Evolutionary conservation across 2,888 invertebrate genomes (phyloP), one percentile per base, ranked within the genome.

Genomic region (Abscondita cerata): DNA sequence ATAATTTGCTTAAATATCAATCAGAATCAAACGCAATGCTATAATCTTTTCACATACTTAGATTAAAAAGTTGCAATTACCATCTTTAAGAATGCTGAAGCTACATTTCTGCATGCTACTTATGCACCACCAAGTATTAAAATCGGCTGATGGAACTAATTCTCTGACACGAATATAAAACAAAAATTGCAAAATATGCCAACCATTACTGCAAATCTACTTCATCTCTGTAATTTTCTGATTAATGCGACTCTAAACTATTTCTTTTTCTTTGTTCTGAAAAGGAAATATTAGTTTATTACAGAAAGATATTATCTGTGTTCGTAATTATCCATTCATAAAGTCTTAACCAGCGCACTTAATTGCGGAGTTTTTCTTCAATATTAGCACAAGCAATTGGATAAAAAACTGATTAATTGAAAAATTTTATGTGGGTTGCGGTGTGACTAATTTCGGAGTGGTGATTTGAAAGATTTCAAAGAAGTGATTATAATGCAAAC

Each of bases 41-140:
- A 44, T 44, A 44, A 44, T 44, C 44, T 16, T 19, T 44, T 19
- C 44, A 16, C 19, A 44, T 44, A 44, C 44, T 44, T 44, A 44
- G n/a, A 18, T 18, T 44, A 18, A 44, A 44, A 44, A 44, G 18
- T 44, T n/a, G 19, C 20, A 44, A 44, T 44, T 44, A 44, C 44
- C 44, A 44, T 44, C 44, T 13, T 44, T n/a, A 44, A 44, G 16
- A 19, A 19, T 44, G 18, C 16, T 5, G 19, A 19, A 44, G 19
- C 44, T 5, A 44, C 18, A 44, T 4, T 18, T 18, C n/a, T 16
- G 16, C 44, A 44, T 44, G 19, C 44, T 18, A 44, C 2, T 44
- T 44, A 44, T 19, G n/a, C 20, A 18, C 44, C 16, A 44, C 8
- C 16, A 19, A 44, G 44, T 18, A 16, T 3, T 18, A 44, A 44